Base-by-base conservation (phyloP, 2,797 vertebrate species). In the Fistularia commersonii region DNA sequence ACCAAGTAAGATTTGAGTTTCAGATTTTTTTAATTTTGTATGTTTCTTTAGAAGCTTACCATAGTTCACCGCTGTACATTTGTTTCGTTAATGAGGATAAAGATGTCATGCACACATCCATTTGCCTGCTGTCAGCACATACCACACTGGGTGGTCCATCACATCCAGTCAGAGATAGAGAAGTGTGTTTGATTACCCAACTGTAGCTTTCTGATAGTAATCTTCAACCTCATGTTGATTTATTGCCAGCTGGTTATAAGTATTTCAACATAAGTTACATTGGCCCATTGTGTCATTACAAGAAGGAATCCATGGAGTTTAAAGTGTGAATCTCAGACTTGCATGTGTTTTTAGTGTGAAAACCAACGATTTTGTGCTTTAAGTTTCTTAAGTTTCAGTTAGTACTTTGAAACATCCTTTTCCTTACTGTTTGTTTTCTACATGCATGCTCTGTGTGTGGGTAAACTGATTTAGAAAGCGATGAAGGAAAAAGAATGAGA, bases 401-500 rank as follows among this genome's bases (percentile, higher is more conserved):
- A 23, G 23, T 23, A 23, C 23, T 23, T 23, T 23, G 23, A 23
- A 23, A 2, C 23, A 41, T 41, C 60, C 6, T 49, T 13, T 46
- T 12, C 35, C 47, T 6, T 10, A 5, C 42, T 32, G 40, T 58
- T 74, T 64, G 54, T 66, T 68, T 53, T 45, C 11, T 15, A 64
- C 39, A 53, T 67, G 41, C 57, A 41, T 38, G 11, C 66, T 56
- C 64, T 55, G 57, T 66, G 59, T 78, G 73, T 60, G 67, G 72
- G 61, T 65, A 74, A 9, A 54, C 56, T 55, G 53, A 54, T 61
- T 52, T 51, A 43, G 53, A 67, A 60, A 69, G 38, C 61, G 57
- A 61, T 62, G 33, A 66, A 76, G 65, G 44, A 72, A 54, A 66
- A 72, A 69, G 74, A 81, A 70, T 11, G 52, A 66, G 72, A 72